Percentiles rank a stretch among this genome's conserved stretches.
These are phyloP conservation scores for Muntiacus reevesi DNA, from an alignment of 2,113 vertebrate species.

Conservation along the genomic window DNA sequence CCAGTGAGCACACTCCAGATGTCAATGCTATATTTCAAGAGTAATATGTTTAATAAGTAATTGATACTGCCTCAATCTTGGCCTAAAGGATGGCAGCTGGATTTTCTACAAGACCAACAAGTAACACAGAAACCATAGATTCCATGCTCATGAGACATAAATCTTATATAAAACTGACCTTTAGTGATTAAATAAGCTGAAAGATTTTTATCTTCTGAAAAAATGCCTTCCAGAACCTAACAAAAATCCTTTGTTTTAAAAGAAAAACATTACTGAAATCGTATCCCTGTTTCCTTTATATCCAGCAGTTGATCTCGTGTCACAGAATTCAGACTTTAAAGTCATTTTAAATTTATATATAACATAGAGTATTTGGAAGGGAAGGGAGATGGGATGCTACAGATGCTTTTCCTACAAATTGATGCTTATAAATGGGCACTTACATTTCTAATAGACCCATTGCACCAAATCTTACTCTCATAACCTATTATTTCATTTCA, in stretches of 20 bases:
- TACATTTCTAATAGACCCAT: not conserved
- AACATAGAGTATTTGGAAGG: not conserved
- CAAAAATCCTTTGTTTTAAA: not conserved
- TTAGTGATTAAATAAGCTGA: not conserved
- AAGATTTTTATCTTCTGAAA: not conserved
- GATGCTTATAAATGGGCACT: not conserved
- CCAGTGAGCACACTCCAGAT: not conserved
- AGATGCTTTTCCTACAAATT: not conserved
- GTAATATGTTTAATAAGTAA: constrained; percentile 34
- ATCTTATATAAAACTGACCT: not conserved
- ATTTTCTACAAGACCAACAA: not conserved
- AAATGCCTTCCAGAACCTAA: not conserved
- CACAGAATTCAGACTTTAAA: not conserved
- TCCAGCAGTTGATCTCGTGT: not conserved
- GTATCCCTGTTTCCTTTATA: not conserved
- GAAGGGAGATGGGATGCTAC: not conserved
- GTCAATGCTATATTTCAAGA: not conserved
- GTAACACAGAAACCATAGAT: not conserved
- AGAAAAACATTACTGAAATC: not conserved
- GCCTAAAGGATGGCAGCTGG: not conserved
- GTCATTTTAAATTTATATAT: not conserved
- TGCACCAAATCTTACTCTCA: not conserved
- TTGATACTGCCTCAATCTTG: not conserved
- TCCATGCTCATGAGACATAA: not conserved
- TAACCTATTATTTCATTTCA: not conserved